Evolutionary conservation across 2,888 invertebrate genomes (phyloP).

Genomic region (Drosophila longiperda): DNA sequence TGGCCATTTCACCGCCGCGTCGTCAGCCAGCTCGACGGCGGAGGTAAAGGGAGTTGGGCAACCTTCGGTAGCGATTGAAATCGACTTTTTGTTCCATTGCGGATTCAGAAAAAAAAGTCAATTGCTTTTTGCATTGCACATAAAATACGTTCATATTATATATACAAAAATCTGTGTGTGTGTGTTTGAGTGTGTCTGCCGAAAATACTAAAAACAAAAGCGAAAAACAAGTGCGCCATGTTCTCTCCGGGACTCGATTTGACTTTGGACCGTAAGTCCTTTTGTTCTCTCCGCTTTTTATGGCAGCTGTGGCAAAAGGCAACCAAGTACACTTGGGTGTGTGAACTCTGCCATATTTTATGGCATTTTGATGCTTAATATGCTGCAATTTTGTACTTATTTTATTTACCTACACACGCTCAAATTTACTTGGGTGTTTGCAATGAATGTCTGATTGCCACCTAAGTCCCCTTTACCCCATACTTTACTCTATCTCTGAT

Average conservation of each 20-base stretch:
- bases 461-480: not conserved
- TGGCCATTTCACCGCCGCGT: slow-evolving; percentile 69
- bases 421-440: slow-evolving; percentile 14
- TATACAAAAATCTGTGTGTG: slow-evolving; percentile 10
- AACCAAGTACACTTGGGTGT: slow-evolving; percentile 71
- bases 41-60: slow-evolving; percentile 3
- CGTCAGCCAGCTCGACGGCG: too few species aligned
- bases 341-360: slow-evolving; percentile 67
- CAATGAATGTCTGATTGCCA: slow-evolving; percentile 60
- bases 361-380: slow-evolving; percentile 77
- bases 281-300: slow-evolving; percentile 50
- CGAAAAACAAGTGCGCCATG: slow-evolving; percentile 7
- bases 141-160: slow-evolving; percentile 23
- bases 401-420: slow-evolving; percentile 63
- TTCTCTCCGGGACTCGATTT: slow-evolving; percentile 28
- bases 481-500: not conserved
- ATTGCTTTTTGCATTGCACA: slow-evolving; percentile 76
- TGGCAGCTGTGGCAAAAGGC: slow-evolving; percentile 41
- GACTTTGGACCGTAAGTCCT: slow-evolving; percentile 7
- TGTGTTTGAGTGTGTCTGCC: slow-evolving; percentile 5
- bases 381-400: slow-evolving; percentile 75
- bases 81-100: slow-evolving; percentile 71
- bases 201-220: slow-evolving; percentile 3
- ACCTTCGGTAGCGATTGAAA: slow-evolving; percentile 69
- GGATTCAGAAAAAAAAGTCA: slow-evolving; percentile 56